A percentile compares a stretch with the other conserved stretches of the same genome.
These are phyloP conservation scores for Smutsia gigantea DNA, from an alignment of 2,797 vertebrate species.

Conservation along the genomic window DNA sequence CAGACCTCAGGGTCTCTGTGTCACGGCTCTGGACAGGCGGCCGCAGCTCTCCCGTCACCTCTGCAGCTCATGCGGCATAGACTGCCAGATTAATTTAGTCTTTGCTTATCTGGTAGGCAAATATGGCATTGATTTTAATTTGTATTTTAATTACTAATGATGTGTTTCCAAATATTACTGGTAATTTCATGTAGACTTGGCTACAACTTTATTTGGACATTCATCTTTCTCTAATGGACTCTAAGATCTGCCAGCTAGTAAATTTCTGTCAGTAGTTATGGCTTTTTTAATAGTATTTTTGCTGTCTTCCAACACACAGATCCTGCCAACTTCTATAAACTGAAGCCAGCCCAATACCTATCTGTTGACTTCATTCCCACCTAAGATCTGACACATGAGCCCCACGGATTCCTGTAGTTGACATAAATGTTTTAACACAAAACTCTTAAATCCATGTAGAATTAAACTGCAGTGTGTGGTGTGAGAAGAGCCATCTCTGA, in stretches of 20 bases:
- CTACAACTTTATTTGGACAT: neutral
- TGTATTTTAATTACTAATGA: neutral
- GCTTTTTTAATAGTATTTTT: neutral
- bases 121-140: neutral
- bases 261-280: neutral
- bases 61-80: neutral
- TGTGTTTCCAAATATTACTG: neutral
- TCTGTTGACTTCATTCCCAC: neutral
- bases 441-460: neutral
- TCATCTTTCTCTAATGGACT: neutral
- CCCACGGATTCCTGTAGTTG: accelerated
- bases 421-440: neutral
- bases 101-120: neutral
- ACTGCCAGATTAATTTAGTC: no score
- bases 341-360: neutral
- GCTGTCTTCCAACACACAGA: neutral
- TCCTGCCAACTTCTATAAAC: neutral
- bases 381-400: neutral
- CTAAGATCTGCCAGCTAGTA: neutral
- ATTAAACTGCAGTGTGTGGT: neutral
- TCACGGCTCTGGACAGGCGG: neutral
- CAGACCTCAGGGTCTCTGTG: neutral
- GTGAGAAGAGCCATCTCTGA: neutral
- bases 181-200: neutral
- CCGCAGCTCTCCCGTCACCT: accelerated